Conservation (phyloP, 2,888 invertebrate species). For the Drosophila infuscata region DNA sequence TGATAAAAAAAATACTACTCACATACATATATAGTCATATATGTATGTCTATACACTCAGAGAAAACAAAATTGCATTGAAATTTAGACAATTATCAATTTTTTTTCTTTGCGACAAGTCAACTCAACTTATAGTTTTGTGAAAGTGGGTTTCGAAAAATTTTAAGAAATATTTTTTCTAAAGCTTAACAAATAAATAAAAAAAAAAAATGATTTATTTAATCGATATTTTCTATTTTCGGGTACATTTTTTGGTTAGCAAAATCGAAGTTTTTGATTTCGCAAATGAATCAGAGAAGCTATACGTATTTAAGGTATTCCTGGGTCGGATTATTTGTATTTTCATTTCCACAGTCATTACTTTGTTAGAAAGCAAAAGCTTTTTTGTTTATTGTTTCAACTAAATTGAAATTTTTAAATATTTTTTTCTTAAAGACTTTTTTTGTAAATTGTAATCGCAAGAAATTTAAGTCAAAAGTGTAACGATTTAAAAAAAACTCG, state of each 20-base stretch:
- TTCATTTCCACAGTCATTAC: not conserved
- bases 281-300: not conserved
- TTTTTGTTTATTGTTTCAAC: not conserved
- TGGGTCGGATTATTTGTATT: no score
- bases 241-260: not conserved
- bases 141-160: not conserved
- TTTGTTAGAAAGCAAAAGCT: not conserved
- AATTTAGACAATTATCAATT: not conserved
- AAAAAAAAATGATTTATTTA: no score
- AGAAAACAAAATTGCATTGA: not conserved
- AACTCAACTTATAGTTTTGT: not conserved
- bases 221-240: not conserved
- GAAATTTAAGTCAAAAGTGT: not conserved
- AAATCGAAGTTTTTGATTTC: not conserved
- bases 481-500: not conserved
- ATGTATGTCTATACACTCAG: not conserved
- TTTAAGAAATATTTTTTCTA: not conserved
- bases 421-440: not conserved
- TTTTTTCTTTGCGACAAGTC: not conserved
- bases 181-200: not conserved
- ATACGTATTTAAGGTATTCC: not conserved
- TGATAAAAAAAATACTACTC: conserved; percentile 20
- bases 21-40: not conserved
- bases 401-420: not conserved
- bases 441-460: not conserved